Evolutionary conservation across 2,113 vertebrate genomes (phyloP).

Genomic region (Tor tambroides): DNA sequence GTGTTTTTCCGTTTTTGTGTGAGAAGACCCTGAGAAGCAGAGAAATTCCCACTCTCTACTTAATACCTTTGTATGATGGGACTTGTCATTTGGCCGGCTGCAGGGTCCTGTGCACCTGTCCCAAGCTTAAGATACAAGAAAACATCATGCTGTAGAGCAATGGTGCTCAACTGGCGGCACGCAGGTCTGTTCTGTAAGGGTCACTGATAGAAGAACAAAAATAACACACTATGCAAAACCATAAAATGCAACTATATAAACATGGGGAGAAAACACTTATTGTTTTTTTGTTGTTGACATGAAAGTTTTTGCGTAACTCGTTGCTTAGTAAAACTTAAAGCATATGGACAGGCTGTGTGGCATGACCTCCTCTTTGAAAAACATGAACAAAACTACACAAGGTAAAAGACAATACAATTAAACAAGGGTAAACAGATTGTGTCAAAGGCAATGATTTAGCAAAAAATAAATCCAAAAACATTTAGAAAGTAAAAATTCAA

Average conservation of each 20-base stretch:
- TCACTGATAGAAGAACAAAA: background rate
- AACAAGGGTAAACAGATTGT: too few species aligned
- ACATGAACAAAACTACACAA: background rate
- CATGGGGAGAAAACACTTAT: background rate
- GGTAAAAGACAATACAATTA: background rate
- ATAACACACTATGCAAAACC: background rate
- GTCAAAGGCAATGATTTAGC: background rate
- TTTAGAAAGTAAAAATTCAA: background rate
- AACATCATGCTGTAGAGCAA: background rate
- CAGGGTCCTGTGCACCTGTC: background rate
- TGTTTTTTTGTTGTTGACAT: background rate
- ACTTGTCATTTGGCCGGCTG: background rate
- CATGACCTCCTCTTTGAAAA: background rate
- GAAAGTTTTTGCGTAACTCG: background rate
- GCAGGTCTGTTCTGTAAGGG: background rate
- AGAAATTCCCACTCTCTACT: constrained; percentile 27
- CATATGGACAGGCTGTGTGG: background rate
- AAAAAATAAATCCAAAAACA: background rate
- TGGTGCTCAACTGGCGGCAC: background rate
- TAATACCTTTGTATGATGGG: background rate
- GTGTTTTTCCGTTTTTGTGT: constrained; percentile 30
- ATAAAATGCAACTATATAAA: background rate
- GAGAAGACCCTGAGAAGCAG: constrained; percentile 7
- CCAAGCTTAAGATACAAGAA: constrained; percentile 4
- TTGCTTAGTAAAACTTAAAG: background rate